phyloP scores from a whole-genome alignment of 2,797 vertebrate species.

The Saxicola maurus region DNA sequence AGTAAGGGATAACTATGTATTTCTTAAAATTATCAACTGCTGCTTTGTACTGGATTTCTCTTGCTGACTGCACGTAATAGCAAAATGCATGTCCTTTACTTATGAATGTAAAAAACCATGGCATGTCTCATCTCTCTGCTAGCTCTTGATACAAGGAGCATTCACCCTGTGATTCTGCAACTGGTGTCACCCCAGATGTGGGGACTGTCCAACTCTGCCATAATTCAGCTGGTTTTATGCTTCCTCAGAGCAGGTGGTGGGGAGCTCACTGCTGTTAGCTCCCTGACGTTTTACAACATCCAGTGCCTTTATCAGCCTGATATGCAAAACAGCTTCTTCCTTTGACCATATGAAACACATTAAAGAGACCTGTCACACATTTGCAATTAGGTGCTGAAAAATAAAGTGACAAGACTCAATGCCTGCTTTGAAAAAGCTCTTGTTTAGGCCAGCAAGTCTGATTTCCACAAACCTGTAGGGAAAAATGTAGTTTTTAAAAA shows the following conservation, averaged over 20 bases:
- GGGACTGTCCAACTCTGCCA: not conserved
- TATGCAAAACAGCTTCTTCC: not conserved
- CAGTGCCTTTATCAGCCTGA: not conserved
- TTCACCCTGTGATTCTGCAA: not conserved
- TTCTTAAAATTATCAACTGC: not conserved
- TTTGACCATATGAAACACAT: not conserved
- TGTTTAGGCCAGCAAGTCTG: not conserved
- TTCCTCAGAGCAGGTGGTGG: not conserved
- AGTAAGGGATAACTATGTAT: not conserved
- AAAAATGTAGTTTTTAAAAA: not conserved
- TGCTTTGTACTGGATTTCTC: not conserved
- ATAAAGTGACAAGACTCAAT: not conserved
- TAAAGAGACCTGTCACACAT: not conserved
- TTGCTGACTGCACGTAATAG: fast-evolving
- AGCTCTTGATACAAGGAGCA: not conserved
- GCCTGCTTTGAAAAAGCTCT: not conserved
- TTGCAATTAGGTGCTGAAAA: not conserved
- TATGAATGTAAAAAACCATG: fast-evolving
- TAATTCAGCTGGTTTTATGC: not conserved
- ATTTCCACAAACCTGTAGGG: not conserved
- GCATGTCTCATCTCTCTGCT: not conserved
- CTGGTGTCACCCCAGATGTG: not conserved
- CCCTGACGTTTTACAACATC: not conserved
- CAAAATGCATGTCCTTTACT: not conserved
- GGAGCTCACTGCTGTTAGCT: not conserved